These are phyloP conservation scores for Agrochola litura DNA, from an alignment of 2,888 invertebrate species.

Conservation along the genomic window DNA sequence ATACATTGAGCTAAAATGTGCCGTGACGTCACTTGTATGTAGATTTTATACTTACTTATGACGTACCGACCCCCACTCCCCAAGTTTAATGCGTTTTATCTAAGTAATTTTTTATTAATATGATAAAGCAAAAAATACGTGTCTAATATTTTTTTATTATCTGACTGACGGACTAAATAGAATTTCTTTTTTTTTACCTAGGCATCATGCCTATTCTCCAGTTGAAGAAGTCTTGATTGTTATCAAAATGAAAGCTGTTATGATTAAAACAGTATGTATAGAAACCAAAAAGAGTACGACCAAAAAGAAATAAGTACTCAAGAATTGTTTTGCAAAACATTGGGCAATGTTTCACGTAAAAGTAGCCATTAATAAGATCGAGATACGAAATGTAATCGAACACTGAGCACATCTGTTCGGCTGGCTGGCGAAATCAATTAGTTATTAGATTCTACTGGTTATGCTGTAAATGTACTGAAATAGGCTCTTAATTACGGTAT, in stretches of 20 bases:
- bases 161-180: too few species aligned
- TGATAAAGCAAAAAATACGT: too few species aligned
- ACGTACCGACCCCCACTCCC: too few species aligned
- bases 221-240: not conserved
- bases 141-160: too few species aligned
- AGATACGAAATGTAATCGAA: constrained; percentile 51
- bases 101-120: too few species aligned
- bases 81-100: too few species aligned
- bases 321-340: constrained; percentile 45
- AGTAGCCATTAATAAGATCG: constrained; percentile 43
- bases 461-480: constrained; percentile 36
- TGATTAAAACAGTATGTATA: not conserved
- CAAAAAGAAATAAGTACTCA: constrained; percentile 16
- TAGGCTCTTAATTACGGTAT: constrained; percentile 33
- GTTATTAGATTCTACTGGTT: constrained; percentile 39
- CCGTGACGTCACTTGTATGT: too few species aligned
- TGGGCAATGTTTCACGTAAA: constrained; percentile 45
- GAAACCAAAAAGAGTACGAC: constrained; percentile 3
- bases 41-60: too few species aligned
- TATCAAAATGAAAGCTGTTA: not conserved
- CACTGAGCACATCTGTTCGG: constrained; percentile 51
- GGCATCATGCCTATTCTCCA: too few species aligned
- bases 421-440: constrained; percentile 45
- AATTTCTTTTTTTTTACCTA: too few species aligned
- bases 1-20: too few species aligned